Evolutionary conservation across 2,888 invertebrate genomes (phyloP).

Genomic region (Sphecodes monilicornis): DNA sequence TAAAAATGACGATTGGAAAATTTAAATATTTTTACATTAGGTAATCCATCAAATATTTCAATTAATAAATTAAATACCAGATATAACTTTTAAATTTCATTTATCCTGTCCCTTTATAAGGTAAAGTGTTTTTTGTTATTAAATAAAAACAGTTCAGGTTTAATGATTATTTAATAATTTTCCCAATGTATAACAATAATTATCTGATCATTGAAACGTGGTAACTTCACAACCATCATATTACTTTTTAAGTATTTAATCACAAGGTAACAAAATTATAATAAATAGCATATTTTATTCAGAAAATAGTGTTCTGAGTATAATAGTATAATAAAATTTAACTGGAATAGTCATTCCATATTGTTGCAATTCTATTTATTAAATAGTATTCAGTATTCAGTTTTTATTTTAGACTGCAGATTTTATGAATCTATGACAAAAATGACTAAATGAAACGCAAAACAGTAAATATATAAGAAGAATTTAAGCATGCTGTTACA

Average conservation of each 20-base stretch:
- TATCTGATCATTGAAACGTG: background rate
- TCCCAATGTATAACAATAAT: background rate
- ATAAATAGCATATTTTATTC: background rate
- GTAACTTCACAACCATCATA: background rate
- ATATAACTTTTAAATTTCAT: no score
- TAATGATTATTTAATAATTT: no score
- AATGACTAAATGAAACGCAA: no score
- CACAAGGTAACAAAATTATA: background rate
- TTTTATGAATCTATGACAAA: no score
- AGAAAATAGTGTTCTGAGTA: background rate
- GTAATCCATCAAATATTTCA: no score
- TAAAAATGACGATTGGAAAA: background rate
- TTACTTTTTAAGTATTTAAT: background rate
- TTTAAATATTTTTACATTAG: background rate
- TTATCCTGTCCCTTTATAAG: background rate
- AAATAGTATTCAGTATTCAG: background rate
- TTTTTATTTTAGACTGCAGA: background rate
- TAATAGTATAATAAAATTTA: background rate
- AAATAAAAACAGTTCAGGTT: no score
- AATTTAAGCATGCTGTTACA: no score
- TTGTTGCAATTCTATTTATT: background rate
- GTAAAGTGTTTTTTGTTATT: background rate
- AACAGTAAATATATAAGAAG: no score
- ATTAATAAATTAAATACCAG: no score
- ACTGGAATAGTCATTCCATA: background rate